Base-by-base conservation (phyloP, 2,797 vertebrate genomes). In the Crenuchus spilurus region DNA sequence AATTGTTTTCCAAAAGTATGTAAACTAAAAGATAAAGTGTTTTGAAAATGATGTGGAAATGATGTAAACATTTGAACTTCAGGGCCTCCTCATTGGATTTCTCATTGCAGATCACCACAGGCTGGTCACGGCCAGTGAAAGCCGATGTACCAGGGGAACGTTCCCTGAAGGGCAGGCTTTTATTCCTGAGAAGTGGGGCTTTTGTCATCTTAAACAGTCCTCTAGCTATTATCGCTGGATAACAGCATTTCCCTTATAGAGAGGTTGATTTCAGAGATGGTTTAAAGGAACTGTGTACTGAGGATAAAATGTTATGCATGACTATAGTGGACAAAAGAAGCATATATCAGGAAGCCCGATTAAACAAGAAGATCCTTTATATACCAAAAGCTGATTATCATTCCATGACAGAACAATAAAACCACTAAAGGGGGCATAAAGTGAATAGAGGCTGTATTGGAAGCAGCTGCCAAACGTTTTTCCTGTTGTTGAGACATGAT, bases 181-280 rank as follows among this genome's bases (percentile, higher is more conserved):
- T 16, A 82, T 48, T 87, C 73, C 51, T 65, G 79, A 85, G 85
- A 83, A 85, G 75, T 77, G 51, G 66, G 77, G 75, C 74, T 87
- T 77, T 72, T 88, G 83, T 87, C 87, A 86, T 85, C 82, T 88
- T 80, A 83, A 87, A 87, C 78, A 81, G 86, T 81, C 82, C 79
- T 30, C 75, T 77, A 69, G 69, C 74, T 78, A 74, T 62, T 81
- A 82, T 74, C 80, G 74, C 82, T 71, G 79, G 85, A 82, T 82
- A 78, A 68, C 87, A 86, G 83, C 87, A 87, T 78, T 89, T 80
- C 80, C 54, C 73, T n/a, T 81, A 75, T 79, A 54, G 24, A 84
- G 87, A 83, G 71, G 90, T 87, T 78, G 82, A 85, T 91, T 88
- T 89, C 88, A 84, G 83, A 84, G 86, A 88, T 88, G 85, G 88